Evolutionary conservation across 1,140 invertebrate genomes (phyloP).

Genomic region (Callitettix versicolor): DNA sequence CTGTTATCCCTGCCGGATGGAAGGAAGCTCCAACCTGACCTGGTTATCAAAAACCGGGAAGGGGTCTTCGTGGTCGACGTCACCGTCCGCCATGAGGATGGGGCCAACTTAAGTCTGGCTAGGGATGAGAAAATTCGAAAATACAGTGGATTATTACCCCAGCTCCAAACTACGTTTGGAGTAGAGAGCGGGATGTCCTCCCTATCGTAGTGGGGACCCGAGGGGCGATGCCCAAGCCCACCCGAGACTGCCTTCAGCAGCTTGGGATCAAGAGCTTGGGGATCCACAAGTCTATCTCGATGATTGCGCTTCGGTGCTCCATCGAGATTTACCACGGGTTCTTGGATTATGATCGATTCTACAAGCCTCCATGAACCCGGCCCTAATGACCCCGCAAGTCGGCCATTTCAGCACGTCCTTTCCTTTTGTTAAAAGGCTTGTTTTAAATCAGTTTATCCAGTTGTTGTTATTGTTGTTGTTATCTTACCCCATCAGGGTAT

Average conservation of each 20-base stretch:
- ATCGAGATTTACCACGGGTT: constrained; percentile 2
- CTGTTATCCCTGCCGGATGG: not conserved
- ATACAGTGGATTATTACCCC: not conserved
- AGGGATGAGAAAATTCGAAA: constrained; percentile 8
- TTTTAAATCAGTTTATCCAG: too few species aligned
- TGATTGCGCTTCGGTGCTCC: not conserved
- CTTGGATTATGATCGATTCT: not conserved
- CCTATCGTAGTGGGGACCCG: constrained; percentile 29
- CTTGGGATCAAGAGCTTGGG: constrained; percentile 21
- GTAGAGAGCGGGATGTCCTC: constrained; percentile 18
- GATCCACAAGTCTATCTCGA: constrained; percentile 23
- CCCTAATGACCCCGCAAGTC: not conserved
- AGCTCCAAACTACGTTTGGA: constrained; percentile 15
- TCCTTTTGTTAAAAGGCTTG: not conserved
- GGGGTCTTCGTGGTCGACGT: constrained; percentile 17
- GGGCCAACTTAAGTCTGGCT: not conserved
- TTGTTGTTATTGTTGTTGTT: too few species aligned
- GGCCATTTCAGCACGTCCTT: not conserved
- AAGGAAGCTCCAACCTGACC: not conserved
- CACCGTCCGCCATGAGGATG: constrained; percentile 10
- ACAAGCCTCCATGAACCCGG: not conserved
- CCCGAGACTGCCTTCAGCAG: constrained; percentile 16
- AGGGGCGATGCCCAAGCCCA: constrained; percentile 27
- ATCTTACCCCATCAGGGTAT: not conserved
- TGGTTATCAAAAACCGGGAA: not conserved